These are phyloP conservation scores for Tolypeutes matacus DNA, from an alignment of 2,797 vertebrate species.

Conservation along the genomic window DNA sequence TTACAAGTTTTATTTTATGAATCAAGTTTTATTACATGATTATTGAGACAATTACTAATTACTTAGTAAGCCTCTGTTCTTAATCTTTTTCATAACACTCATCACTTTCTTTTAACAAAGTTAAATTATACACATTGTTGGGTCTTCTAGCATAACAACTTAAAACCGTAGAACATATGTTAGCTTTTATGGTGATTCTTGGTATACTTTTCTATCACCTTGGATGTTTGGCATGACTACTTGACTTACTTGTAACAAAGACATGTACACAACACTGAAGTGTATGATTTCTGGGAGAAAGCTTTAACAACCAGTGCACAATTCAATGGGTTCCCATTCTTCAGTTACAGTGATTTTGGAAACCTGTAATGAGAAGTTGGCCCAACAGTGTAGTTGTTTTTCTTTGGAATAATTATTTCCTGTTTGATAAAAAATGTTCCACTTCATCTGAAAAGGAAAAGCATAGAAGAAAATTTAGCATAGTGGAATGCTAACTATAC, in stretches of 20 bases:
- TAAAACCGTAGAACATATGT: neutral
- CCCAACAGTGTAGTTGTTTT: neutral
- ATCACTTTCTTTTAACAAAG: neutral
- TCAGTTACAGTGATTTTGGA: neutral
- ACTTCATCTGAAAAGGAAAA: neutral
- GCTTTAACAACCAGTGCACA: neutral
- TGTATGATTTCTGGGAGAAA: neutral
- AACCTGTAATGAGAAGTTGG: neutral
- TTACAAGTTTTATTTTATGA: neutral
- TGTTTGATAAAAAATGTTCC: neutral
- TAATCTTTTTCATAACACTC: neutral
- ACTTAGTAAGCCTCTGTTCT: neutral
- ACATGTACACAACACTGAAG: neutral
- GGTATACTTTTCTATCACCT: neutral
- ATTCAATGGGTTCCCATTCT: neutral
- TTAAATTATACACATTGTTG: neutral
- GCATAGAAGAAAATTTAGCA: neutral
- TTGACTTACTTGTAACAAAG: neutral
- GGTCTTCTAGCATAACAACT: neutral
- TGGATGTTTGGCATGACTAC: neutral
- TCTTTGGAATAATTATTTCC: neutral
- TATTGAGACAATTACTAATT: neutral
- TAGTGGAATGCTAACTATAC: neutral
- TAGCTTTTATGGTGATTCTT: neutral
- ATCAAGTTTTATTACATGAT: neutral